Evolutionary conservation across 1,140 invertebrate genomes (phyloP), one percentile per base, ranked within the genome.

Genomic region (Maconellicoccus hirsutus): DNA sequence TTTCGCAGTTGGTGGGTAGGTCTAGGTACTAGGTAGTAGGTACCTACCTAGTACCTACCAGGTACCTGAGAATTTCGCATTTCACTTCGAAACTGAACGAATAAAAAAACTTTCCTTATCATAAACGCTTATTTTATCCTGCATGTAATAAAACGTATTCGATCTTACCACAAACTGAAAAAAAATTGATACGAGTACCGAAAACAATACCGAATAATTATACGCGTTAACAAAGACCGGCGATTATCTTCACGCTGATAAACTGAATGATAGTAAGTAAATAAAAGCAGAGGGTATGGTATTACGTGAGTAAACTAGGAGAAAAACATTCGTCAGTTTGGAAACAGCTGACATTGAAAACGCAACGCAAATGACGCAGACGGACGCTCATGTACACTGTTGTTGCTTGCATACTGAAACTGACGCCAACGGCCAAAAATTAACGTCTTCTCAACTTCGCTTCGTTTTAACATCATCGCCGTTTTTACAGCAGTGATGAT

Each of bases 301-400:
- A n/a, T n/a, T n/a, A n/a, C n/a, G n/a, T 52, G n/a, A 52, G 42
- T 52, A 52, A 52, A 52, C 42, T 14, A 52, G n/a, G 42, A 52
- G 42, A 52, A 52, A 52, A 52, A 52, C 42, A 52, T 52, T 52
- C n/a, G 42, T 52, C 42, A 52, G 42, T 52, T 52, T 52, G 42
- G 16, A 52, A 52, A 52, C 42, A 52, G 42, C 42, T 52, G 42
- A 52, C 42, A 52, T 52, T 52, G 42, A 52, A 52, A 52, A 52
- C 42, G 42, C 42, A 3, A 16, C 42, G n/a, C n/a, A 52, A 52
- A 52, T 16, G 42, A 52, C 42, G 42, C 42, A 52, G 42, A 52
- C 42, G 16, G 42, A 52, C 42, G 42, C 42, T 52, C 6, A 52
- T 8, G n/a, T 52, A 52, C 42, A 8, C 42, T 52, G 6, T 52